Conservation (phyloP, 2,888 invertebrate genomes). For the Uropetala carovei region DNA sequence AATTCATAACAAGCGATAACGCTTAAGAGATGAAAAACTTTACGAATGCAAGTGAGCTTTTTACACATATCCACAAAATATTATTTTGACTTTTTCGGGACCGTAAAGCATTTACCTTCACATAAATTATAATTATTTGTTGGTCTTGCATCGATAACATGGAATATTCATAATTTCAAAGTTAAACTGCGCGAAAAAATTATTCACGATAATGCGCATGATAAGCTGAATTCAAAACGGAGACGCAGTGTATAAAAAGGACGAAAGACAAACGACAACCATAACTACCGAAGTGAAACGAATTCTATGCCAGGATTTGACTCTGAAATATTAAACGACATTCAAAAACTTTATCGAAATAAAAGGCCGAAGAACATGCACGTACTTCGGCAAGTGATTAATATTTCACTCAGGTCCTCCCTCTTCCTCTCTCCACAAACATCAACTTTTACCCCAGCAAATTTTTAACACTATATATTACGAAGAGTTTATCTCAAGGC, state of each 20-base stretch:
- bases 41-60: too few species aligned
- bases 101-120: too few species aligned
- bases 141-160: not conserved
- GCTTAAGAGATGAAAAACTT: too few species aligned
- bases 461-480: not conserved
- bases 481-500: not conserved
- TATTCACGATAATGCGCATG: not conserved
- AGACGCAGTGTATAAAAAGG: not conserved
- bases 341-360: conserved; percentile 14
- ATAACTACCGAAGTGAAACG: not conserved
- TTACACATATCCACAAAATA: too few species aligned
- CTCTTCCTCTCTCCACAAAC: not conserved
- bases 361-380: not conserved
- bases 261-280: not conserved
- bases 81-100: too few species aligned
- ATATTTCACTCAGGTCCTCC: not conserved
- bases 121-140: too few species aligned
- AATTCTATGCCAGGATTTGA: not conserved
- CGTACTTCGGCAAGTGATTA: not conserved
- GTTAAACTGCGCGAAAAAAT: not conserved
- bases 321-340: not conserved
- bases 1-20: too few species aligned
- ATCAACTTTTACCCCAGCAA: not conserved
- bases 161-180: not conserved
- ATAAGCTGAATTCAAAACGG: not conserved